These are phyloP conservation scores for Epirrhoe alternata DNA, from an alignment of 2,888 invertebrate species.

Conservation along the genomic window DNA sequence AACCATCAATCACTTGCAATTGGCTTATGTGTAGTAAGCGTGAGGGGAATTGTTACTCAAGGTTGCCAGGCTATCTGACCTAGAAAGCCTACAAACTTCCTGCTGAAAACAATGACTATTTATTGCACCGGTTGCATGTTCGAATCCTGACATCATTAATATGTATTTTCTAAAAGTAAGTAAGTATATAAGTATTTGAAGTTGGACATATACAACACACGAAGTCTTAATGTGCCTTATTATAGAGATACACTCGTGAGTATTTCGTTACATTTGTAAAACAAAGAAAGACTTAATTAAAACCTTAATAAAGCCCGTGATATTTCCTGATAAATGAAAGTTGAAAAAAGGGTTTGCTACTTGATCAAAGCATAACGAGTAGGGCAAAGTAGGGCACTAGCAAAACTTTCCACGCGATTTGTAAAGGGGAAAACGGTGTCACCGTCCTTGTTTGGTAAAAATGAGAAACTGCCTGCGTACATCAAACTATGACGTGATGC, in stretches of 20 bases:
- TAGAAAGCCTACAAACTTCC: neutral
- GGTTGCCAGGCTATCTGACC: neutral
- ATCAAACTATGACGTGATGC: slow-evolving; percentile 31
- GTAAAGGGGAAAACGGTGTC: slow-evolving; percentile 28
- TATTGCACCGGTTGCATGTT: too few relatives aligned
- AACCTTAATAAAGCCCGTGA: neutral
- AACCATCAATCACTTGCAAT: slow-evolving; percentile 38
- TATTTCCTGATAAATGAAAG: neutral
- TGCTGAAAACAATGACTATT: neutral
- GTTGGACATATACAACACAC: too few relatives aligned
- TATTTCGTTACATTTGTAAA: too few relatives aligned
- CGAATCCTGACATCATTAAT: too few relatives aligned
- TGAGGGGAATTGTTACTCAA: neutral
- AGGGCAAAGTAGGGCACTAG: slow-evolving; percentile 34
- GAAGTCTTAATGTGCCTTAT: too few relatives aligned
- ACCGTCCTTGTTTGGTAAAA: slow-evolving; percentile 28
- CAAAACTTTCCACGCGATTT: slow-evolving; percentile 46
- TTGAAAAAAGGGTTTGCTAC: neutral
- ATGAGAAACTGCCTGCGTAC: slow-evolving; percentile 34
- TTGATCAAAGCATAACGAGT: slow-evolving; percentile 13
- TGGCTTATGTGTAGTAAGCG: slow-evolving; percentile 30
- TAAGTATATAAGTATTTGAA: too few relatives aligned
- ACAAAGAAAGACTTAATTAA: too few relatives aligned
- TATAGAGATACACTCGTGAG: too few relatives aligned
- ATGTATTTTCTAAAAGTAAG: too few relatives aligned